These are phyloP conservation scores for Drosophila acutilabella DNA, from an alignment of 2,888 invertebrate species.

Conservation along the genomic window DNA sequence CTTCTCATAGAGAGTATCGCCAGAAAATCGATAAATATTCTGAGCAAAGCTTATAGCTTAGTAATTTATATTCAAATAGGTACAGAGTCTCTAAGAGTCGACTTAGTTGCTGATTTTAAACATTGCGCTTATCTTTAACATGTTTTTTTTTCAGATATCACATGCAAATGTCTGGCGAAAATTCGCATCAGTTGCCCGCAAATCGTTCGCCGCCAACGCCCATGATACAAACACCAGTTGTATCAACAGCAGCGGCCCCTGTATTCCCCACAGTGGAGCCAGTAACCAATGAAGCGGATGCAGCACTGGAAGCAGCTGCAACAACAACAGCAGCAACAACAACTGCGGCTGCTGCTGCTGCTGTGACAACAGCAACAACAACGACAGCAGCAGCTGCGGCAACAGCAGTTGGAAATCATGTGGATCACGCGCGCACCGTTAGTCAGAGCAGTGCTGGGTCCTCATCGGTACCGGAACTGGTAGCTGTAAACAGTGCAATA, in stretches of 20 bases:
- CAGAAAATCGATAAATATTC: too few relatives aligned
- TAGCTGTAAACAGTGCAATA: slow-evolving; percentile 74
- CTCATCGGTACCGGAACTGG: slow-evolving; percentile 79
- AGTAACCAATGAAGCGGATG: slow-evolving; percentile 38
- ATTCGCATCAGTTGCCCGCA: slow-evolving; percentile 86
- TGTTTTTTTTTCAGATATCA: slow-evolving; percentile 87
- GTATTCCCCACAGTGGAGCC: slow-evolving; percentile 83
- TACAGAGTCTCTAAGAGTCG: not conserved
- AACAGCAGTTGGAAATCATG: slow-evolving; percentile 52
- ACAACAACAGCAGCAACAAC: slow-evolving; percentile 85
- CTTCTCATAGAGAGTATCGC: too few relatives aligned
- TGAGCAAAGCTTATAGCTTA: too few relatives aligned
- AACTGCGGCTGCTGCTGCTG: slow-evolving; percentile 43
- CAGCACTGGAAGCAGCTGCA: slow-evolving; percentile 85
- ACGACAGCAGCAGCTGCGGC: slow-evolving; percentile 45
- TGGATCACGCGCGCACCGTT: slow-evolving; percentile 89
- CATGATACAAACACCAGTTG: slow-evolving; percentile 89
- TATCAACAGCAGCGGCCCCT: slow-evolving; percentile 82
- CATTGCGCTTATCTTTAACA: not conserved
- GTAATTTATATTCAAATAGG: not conserved
- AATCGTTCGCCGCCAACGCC: slow-evolving; percentile 89
- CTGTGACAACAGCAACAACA: slow-evolving; percentile 13
- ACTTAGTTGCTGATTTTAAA: not conserved
- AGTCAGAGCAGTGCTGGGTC: slow-evolving; percentile 86
- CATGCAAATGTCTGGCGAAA: slow-evolving; percentile 90